Conservation (phyloP, 1,140 invertebrate species). For the Drosophila oshimai region DNA sequence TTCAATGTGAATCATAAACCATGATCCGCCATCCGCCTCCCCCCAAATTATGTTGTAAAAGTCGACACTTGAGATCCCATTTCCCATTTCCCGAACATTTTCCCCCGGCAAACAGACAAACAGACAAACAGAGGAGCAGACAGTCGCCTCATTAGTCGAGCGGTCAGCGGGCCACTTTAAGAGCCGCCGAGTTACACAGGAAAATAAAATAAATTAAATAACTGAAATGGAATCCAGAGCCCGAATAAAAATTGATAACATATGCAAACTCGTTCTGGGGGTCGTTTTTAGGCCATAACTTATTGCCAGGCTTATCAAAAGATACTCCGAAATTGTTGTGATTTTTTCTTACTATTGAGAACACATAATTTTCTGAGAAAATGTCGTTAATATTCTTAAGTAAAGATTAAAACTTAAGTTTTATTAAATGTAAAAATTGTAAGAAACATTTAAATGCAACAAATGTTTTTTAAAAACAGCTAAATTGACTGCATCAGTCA, state of each 20-base stretch:
- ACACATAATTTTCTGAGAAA: no score
- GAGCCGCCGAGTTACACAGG: no score
- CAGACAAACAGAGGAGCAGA: background rate
- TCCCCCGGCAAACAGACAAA: background rate
- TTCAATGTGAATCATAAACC: slow-evolving; percentile 58
- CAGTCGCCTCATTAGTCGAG: slow-evolving; percentile 53
- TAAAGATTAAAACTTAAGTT: no score
- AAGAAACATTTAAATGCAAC: no score
- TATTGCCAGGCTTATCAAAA: slow-evolving; percentile 12
- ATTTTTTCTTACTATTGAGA: no score
- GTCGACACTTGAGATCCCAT: slow-evolving; percentile 41
- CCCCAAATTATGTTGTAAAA: slow-evolving; percentile 73
- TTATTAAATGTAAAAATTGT: no score
- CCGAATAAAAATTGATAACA: background rate
- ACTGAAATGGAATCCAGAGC: background rate
- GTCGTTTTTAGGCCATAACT: background rate
- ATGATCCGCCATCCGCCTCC: slow-evolving; percentile 1
- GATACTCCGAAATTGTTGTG: background rate
- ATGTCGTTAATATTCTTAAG: no score
- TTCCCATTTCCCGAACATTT: background rate
- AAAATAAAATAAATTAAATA: no score
- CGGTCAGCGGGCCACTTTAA: background rate
- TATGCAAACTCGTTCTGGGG: background rate
- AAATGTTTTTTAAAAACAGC: no score
- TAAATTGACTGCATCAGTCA: no score